Evolutionary conservation across 2,797 vertebrate genomes (phyloP), one percentile per base, ranked within the genome.

Genomic region (Buphagus erythrorhynchus): DNA sequence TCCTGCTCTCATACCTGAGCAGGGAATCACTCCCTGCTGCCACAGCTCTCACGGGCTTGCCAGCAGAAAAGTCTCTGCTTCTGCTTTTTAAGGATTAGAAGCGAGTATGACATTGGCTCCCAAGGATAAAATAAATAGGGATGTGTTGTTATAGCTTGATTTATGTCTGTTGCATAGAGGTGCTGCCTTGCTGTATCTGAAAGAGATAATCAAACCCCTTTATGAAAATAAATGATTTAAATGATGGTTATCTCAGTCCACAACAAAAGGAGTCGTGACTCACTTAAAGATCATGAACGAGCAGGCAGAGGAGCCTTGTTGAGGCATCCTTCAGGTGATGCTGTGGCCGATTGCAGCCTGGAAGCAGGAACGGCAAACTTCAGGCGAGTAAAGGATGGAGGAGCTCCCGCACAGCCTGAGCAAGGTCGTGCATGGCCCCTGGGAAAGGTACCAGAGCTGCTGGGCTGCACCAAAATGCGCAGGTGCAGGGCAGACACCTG

Each of bases 1-100:
- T 33, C 8, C 22, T 4, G 19, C 13, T n/a, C 17, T 3, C 10
- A 0, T 0, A 4, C 3, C 49, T 2, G 18, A 13, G 43, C n/a
- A 19, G 15, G 61, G 49, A 58, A 45, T 28, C 49, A 21, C 16
- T 58, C 45, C 40, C 51, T 18, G 45, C 51, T 26, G 14, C 31
- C 19, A 11, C 18, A 13, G 40, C 57, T 51, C 33, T 8, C 21
- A 1, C 2, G 3, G 49, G 11, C 15, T 31, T 42, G 22, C 33
- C 10, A 1, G 36, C 51, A 46, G 43, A 17, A 69, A 48, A 46
- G 19, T 6, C 42, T 20, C 25, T 13, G 35, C 13, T 59, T 43
- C 35, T 55, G 66, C 20, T 75, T 36, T 72, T 45, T 38, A 52
- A 55, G 33, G 35, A 13, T 71, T 55, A 38, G 29, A 57, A 62